Conservation (phyloP, 2,888 invertebrate genomes). For the Nymphalis urticae region DNA sequence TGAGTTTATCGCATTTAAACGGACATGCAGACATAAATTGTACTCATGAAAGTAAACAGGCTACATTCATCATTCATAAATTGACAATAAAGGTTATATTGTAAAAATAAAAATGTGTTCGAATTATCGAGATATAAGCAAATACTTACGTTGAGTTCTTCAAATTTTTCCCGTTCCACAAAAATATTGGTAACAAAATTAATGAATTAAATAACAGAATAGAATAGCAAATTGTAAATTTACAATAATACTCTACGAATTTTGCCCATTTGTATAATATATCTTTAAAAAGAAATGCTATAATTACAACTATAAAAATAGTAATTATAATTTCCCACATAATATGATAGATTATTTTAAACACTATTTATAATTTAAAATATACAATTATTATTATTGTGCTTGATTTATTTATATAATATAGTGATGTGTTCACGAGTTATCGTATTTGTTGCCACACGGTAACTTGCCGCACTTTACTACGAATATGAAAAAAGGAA, state of each 20-base stretch:
- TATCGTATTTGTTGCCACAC: too few relatives aligned
- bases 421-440: too few relatives aligned
- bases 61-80: too few relatives aligned
- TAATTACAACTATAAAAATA: neutral
- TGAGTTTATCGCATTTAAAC: too few relatives aligned
- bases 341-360: neutral
- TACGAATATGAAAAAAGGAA: too few relatives aligned
- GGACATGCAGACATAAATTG: too few relatives aligned
- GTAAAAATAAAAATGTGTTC: too few relatives aligned
- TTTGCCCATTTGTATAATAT: neutral
- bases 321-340: neutral
- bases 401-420: too few relatives aligned
- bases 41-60: too few relatives aligned
- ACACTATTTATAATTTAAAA: neutral
- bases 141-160: conserved; percentile 37
- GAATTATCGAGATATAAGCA: conserved; percentile 52
- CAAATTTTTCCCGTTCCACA: conserved; percentile 11
- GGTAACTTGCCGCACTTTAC: too few relatives aligned
- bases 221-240: neutral
- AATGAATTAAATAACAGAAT: neutral
- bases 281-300: neutral
- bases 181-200: neutral
- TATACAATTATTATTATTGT: too few relatives aligned
- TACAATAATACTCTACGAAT: neutral
- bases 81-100: too few relatives aligned